These are phyloP conservation scores for Phyllopteryx taeniolatus DNA, from an alignment of 2,113 vertebrate species.

Conservation along the genomic window DNA sequence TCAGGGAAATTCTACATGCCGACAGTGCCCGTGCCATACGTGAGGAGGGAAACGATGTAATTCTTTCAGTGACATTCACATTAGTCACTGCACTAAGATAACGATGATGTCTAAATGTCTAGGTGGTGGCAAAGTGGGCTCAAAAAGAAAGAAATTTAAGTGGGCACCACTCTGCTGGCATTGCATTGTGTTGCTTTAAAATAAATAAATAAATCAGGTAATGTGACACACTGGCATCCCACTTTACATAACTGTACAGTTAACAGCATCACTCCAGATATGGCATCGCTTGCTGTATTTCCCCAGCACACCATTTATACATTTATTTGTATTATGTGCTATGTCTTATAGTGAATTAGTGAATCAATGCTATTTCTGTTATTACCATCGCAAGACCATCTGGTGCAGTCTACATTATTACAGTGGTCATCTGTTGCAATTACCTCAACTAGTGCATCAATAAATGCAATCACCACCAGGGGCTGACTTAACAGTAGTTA, in stretches of 20 bases:
- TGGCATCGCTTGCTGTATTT: not conserved
- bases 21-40: conserved; percentile 26
- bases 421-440: not conserved
- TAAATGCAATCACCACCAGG: not conserved
- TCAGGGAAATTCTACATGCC: conserved; percentile 42
- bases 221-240: not conserved
- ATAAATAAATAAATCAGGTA: not conserved
- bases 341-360: not conserved
- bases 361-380: not conserved
- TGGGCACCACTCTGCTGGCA: too few species aligned
- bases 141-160: not conserved
- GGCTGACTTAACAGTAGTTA: not conserved
- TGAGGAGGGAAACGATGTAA: conserved; percentile 8
- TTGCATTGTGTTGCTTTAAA: not conserved
- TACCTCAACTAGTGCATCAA: not conserved
- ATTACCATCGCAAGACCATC: not conserved
- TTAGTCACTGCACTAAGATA: conserved; percentile 2
- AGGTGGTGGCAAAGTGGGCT: not conserved
- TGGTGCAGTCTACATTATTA: not conserved
- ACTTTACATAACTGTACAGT: not conserved
- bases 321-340: not conserved
- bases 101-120: not conserved
- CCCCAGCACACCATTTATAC: not conserved
- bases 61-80: conserved; percentile 34
- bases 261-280: not conserved